A percentile compares a stretch with the other conserved stretches of the same genome.
phyloP scores from a whole-genome alignment of 2,113 vertebrate genomes.

The Morone saxatilis region DNA sequence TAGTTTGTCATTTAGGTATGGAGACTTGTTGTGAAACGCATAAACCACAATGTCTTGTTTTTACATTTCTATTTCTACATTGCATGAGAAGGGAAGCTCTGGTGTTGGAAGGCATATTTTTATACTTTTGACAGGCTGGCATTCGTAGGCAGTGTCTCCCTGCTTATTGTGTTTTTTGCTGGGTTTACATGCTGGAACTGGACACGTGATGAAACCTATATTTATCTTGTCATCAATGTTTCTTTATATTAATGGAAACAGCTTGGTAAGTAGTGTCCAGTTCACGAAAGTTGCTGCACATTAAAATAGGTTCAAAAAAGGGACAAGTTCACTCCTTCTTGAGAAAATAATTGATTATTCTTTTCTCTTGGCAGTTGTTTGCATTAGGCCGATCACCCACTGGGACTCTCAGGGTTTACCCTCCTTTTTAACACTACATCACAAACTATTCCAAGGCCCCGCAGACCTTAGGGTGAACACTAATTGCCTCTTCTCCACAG shows the following conservation, averaged over 20 bases:
- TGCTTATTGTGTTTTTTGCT: neutral
- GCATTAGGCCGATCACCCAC: slow-evolving; percentile 23
- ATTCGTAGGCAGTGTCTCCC: neutral
- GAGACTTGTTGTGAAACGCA: slow-evolving; percentile 55
- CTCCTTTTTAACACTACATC: slow-evolving; percentile 27
- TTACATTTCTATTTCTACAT: neutral
- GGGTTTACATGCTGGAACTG: neutral
- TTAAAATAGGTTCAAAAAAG: neutral
- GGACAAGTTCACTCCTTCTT: neutral
- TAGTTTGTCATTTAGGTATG: slow-evolving; percentile 39
- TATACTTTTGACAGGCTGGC: neutral
- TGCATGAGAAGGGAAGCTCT: slow-evolving; percentile 38
- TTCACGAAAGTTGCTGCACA: neutral
- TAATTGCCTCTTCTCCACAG: slow-evolving; percentile 65
- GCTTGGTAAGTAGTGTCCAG: neutral
- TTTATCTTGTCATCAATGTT: neutral
- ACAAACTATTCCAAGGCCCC: slow-evolving; percentile 39
- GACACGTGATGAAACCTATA: neutral
- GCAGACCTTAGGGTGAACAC: slow-evolving; percentile 43
- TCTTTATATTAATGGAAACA: neutral
- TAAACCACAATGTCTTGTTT: slow-evolving; percentile 48
- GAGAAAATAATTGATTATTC: slow-evolving; percentile 23
- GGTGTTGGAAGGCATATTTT: slow-evolving; percentile 16
- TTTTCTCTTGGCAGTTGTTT: slow-evolving; percentile 9
- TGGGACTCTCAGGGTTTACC: slow-evolving; percentile 24